Base-by-base conservation (phyloP, 2,113 vertebrate species). In the Fregetta grallaria region DNA sequence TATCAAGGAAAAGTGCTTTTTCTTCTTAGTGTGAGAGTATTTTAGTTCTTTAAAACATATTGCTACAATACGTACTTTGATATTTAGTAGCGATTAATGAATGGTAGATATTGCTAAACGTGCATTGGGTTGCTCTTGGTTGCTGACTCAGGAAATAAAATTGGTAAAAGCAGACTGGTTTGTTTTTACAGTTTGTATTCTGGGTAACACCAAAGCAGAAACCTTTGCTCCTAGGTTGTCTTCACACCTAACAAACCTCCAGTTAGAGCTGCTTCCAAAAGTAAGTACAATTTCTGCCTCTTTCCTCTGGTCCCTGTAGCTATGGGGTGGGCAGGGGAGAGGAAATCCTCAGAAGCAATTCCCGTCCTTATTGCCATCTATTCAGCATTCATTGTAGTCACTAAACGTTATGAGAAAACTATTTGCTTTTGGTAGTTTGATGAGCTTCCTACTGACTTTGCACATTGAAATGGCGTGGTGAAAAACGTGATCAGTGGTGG, bases 11-110 rank as follows among this genome's bases (percentile, higher is more conserved):
- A 79, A 58, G 21, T 59, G 25, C 13, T 32, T 50, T 63, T 34
- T n/a, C 20, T 53, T 77, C 44, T 38, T 40, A 4, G 2, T 66
- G 13, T 53, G 22, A 27, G 6, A 34, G 8, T 29, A 62, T n/a
- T 83, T 83, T 62, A 5, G 2, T 38, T 76, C n/a, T 77, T 66
- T 56, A 50, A 72, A 55, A 88, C 19, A 4, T 32, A 21, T 65
- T 38, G 4, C 11, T 73, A 10, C 13, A 14, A 4, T n/a, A 30
- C 0, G 0, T 42, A 14, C 68, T 63, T 58, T 49, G 12, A 18
- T 82, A 45, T 58, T 86, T 83, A 55, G 29, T 53, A 53, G 58
- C 2, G 14, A 86, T 44, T 23, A 58, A 29, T 1, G 10, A 79
- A 23, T 12, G 14, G 6, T 18, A 38, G 25, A 25, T 15, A 3